Conservation (phyloP, 1,140 invertebrate genomes). For the Conus ventricosus region DNA sequence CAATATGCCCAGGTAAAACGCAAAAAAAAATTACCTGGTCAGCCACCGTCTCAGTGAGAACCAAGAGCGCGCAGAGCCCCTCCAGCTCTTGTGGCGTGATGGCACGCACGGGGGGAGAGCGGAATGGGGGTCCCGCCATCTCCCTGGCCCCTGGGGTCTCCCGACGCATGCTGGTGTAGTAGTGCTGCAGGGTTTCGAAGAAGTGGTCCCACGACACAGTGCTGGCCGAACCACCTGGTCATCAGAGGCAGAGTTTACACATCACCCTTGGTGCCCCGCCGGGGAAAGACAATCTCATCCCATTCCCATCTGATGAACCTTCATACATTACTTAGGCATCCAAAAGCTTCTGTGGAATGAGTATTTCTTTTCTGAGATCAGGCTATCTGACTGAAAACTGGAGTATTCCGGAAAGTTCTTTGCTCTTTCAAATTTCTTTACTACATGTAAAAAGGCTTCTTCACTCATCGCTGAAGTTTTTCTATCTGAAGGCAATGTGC, state of each 20-base stretch:
- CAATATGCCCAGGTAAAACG: too few relatives aligned
- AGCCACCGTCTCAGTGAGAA: slow-evolving; percentile 86
- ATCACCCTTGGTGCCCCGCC: background rate
- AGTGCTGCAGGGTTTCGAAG: slow-evolving; percentile 88
- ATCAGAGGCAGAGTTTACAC: background rate
- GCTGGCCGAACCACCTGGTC: slow-evolving; percentile 71
- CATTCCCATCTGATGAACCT: too few relatives aligned
- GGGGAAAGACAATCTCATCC: too few relatives aligned
- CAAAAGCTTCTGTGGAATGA: too few relatives aligned
- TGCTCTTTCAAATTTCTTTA: too few relatives aligned
- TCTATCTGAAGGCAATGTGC: too few relatives aligned
- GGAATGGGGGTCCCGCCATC: slow-evolving; percentile 79
- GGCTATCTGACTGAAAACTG: too few relatives aligned
- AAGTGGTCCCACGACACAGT: slow-evolving; percentile 91
- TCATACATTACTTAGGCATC: too few relatives aligned
- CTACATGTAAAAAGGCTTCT: too few relatives aligned
- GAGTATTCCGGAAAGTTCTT: too few relatives aligned
- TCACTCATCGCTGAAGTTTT: too few relatives aligned
- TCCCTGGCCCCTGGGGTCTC: slow-evolving; percentile 78
- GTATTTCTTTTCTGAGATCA: too few relatives aligned
- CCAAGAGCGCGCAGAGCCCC: slow-evolving; percentile 87
- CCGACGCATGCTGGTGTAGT: slow-evolving; percentile 80
- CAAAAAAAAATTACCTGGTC: slow-evolving; percentile 67
- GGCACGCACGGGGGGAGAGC: slow-evolving; percentile 78
- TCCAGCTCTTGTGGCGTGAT: slow-evolving; percentile 91